Evolutionary conservation across 1,140 invertebrate species (phyloP).

Genomic region (Conus betulinus): DNA sequence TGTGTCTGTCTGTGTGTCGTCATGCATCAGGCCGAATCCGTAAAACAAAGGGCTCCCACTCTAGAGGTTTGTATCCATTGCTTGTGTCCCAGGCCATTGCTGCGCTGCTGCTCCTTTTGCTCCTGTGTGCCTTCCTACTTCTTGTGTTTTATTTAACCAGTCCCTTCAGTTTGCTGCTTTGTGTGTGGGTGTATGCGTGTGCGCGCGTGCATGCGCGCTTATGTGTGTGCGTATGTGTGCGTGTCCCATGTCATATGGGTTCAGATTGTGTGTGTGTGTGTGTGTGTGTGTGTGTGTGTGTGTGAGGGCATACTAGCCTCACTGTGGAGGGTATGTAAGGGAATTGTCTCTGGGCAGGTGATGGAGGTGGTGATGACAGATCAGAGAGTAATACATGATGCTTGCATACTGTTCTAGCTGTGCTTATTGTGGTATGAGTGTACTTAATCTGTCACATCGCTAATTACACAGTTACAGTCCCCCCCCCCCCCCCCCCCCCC

Average conservation of each 20-base stretch:
- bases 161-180: not conserved
- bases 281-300: too few relatives aligned
- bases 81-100: not conserved
- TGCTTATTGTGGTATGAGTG: too few relatives aligned
- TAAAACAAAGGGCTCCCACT: slow-evolving; percentile 34
- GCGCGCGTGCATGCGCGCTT: not conserved
- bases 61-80: slow-evolving; percentile 34
- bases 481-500: too few relatives aligned
- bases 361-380: not conserved
- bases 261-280: too few relatives aligned
- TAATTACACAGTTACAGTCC: too few relatives aligned
- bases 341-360: not conserved
- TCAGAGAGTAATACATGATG: not conserved
- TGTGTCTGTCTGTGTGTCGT: not conserved
- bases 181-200: not conserved
- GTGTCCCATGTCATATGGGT: not conserved
- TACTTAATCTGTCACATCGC: too few relatives aligned
- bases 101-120: slow-evolving; percentile 5
- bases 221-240: not conserved
- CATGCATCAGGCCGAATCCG: slow-evolving; percentile 32
- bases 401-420: not conserved
- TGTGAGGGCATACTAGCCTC: too few relatives aligned
- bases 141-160: slow-evolving; percentile 7
- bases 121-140: not conserved
- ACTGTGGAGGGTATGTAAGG: too few relatives aligned